These are phyloP conservation scores for Oedothorax gibbosus DNA, from an alignment of 1,140 invertebrate species.

Conservation along the genomic window DNA sequence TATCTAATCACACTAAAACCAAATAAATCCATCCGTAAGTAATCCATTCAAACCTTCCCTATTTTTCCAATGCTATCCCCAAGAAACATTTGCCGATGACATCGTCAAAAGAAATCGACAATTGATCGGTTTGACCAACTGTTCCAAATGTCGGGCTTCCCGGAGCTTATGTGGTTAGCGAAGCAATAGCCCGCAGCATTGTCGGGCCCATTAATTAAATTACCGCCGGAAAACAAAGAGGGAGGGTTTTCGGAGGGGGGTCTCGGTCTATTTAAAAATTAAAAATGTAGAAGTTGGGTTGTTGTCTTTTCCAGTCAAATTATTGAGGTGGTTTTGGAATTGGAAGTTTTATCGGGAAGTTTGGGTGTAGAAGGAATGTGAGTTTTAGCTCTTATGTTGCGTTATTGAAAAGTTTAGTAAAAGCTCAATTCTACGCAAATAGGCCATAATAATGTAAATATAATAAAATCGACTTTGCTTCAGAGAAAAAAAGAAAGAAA, in stretches of 20 bases:
- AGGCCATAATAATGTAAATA: too few species aligned
- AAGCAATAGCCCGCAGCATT: constrained; percentile 31
- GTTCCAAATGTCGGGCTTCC: constrained; percentile 35
- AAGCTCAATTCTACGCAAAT: too few species aligned
- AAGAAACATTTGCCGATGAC: constrained; percentile 57
- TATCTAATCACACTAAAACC: too few species aligned
- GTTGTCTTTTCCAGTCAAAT: neutral
- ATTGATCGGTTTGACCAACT: constrained; percentile 58
- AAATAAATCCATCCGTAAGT: too few species aligned
- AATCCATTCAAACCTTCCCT: neutral
- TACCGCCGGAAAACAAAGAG: constrained; percentile 29
- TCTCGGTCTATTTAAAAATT: constrained; percentile 26
- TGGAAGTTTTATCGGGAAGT: neutral
- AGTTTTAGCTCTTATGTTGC: neutral
- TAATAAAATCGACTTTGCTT: too few species aligned
- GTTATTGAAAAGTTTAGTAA: too few species aligned
- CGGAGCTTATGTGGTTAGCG: constrained; percentile 11
- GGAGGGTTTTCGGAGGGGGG: neutral
- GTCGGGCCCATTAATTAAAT: constrained; percentile 48
- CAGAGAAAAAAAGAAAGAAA: too few species aligned
- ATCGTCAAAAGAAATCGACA: constrained; percentile 58
- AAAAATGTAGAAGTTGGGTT: constrained; percentile 27
- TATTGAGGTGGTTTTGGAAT: neutral
- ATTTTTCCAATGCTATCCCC: neutral
- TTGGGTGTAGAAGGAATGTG: too few species aligned